phyloP scores from a whole-genome alignment of 2,888 invertebrate species.

The Scaptomyza flava region DNA sequence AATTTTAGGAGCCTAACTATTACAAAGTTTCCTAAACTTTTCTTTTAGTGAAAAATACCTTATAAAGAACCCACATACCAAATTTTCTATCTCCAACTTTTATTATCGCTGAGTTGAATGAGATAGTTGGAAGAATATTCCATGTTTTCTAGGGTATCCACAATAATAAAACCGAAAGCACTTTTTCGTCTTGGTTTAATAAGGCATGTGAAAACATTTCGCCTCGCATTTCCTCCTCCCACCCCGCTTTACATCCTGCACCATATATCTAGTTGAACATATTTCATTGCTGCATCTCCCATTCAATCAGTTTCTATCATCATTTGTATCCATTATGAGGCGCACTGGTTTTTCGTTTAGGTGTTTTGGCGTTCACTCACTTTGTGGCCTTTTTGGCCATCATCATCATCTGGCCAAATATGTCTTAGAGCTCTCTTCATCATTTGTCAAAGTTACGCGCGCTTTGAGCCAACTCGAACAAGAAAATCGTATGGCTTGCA shows the following conservation, averaged over 20 bases:
- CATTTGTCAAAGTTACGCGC: conserved; percentile 75
- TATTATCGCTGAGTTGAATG: neutral
- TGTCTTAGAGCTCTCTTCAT: conserved; percentile 55
- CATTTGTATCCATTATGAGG: conserved; percentile 76
- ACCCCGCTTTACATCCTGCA: neutral
- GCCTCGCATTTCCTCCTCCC: conserved; percentile 31
- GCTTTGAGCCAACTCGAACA: conserved; percentile 26
- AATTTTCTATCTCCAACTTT: neutral
- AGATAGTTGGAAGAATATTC: neutral
- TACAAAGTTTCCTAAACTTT: too few species aligned
- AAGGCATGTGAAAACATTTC: conserved; percentile 75
- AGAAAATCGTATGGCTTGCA: conserved; percentile 45
- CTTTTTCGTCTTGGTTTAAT: conserved; percentile 69
- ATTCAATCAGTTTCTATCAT: conserved; percentile 58
- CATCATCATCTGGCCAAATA: conserved; percentile 56
- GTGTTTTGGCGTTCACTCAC: conserved; percentile 10
- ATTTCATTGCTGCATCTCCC: conserved; percentile 14
- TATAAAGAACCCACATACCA: neutral
- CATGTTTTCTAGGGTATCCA: conserved; percentile 20
- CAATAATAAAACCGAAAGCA: conserved; percentile 30
- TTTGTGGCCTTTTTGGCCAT: conserved; percentile 16
- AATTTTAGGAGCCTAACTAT: too few species aligned
- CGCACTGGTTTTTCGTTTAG: conserved; percentile 52
- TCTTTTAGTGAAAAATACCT: neutral
- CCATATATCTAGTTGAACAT: conserved; percentile 1